Evolutionary conservation across 2,113 vertebrate species (phyloP).

Genomic region (Axis porcinus): DNA sequence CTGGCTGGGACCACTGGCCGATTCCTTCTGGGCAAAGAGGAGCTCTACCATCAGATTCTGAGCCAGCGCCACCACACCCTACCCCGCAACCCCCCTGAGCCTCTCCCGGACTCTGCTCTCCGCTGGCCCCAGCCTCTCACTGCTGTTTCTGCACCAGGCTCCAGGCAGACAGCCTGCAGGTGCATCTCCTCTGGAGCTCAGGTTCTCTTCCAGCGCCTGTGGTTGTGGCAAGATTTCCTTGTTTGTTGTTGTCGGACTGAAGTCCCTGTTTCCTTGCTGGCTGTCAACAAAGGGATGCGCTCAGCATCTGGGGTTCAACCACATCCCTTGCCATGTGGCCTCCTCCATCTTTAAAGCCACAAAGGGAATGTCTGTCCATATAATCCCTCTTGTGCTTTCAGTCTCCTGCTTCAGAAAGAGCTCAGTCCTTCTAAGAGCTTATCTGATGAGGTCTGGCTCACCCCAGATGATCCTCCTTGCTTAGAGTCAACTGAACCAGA

Average conservation of each 20-base stretch:
- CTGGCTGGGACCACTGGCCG: fast-evolving
- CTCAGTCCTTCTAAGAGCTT: background rate
- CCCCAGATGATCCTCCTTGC: background rate
- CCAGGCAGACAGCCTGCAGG: background rate
- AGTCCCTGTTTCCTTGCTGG: background rate
- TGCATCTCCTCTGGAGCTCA: background rate
- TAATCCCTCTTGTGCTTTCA: background rate
- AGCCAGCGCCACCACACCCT: background rate
- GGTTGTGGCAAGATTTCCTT: background rate
- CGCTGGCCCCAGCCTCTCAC: background rate
- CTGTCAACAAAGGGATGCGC: background rate
- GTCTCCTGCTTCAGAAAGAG: background rate
- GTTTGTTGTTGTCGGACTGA: background rate
- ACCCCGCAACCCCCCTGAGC: background rate
- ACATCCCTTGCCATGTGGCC: background rate
- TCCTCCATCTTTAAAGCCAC: background rate
- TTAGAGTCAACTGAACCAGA: background rate
- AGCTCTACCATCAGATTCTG: background rate
- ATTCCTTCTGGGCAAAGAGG: background rate
- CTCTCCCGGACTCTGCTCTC: background rate
- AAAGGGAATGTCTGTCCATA: background rate
- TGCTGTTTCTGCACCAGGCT: background rate
- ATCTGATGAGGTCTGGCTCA: background rate
- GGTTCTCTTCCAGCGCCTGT: background rate
- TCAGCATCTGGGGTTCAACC: background rate